phyloP scores from a whole-genome alignment of 2,888 invertebrate species.

The Eubasilissa splendida region DNA sequence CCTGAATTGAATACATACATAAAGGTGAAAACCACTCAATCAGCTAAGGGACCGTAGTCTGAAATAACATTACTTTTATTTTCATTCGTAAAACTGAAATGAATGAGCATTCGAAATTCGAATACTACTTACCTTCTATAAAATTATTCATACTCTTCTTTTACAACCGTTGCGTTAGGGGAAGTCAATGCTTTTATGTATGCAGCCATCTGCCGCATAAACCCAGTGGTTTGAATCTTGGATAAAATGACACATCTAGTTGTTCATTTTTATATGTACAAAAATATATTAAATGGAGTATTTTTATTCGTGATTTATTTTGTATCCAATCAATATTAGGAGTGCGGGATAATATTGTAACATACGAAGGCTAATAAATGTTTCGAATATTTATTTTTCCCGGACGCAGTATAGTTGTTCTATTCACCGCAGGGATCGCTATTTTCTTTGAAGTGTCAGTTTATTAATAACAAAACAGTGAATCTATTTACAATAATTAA shows the following conservation, averaged over 20 bases:
- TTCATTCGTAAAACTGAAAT: slow-evolving; percentile 11
- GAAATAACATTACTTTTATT: background rate
- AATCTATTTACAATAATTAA: no score
- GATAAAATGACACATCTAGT: slow-evolving; percentile 7
- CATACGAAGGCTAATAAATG: no score
- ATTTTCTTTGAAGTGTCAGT: background rate
- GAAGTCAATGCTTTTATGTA: slow-evolving; percentile 3
- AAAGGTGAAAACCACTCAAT: background rate
- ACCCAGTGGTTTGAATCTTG: slow-evolving; percentile 40
- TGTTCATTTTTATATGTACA: background rate
- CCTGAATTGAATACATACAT: no score
- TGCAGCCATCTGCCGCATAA: slow-evolving; percentile 8
- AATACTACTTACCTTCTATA: background rate
- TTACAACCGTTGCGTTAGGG: slow-evolving; percentile 1
- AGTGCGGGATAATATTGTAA: no score
- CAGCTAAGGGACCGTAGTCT: background rate
- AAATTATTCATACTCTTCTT: slow-evolving; percentile 13
- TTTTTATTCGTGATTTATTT: no score
- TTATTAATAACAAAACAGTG: no score
- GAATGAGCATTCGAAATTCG: slow-evolving; percentile 16
- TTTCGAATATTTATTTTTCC: no score
- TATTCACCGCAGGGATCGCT: slow-evolving; percentile 51
- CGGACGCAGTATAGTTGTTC: slow-evolving; percentile 27
- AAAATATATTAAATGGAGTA: no score
- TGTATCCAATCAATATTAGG: no score